Conservation (phyloP, 2,888 invertebrate genomes). For the Imbricaverruca yamaguchii region DNA sequence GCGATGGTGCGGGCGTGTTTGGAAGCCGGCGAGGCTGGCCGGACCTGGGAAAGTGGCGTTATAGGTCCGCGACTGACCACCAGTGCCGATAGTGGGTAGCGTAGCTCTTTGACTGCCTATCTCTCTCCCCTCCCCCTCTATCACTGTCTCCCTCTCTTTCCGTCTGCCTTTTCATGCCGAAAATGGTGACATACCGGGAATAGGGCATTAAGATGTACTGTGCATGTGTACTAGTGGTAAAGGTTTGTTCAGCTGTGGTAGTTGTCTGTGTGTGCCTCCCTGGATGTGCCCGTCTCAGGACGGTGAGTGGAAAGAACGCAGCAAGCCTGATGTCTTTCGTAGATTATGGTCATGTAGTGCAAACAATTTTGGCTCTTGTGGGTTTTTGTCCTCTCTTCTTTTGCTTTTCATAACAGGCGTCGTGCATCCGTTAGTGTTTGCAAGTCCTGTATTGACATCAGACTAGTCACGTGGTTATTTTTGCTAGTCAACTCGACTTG, state of each 20-base stretch:
- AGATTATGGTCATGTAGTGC: too few species aligned
- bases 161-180: not conserved
- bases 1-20: not conserved
- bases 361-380: too few species aligned
- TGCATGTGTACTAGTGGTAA: not conserved
- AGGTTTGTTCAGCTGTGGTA: not conserved
- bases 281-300: not conserved
- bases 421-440: not conserved
- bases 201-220: constrained; percentile 10
- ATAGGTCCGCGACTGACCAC: not conserved
- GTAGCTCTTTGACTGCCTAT: not conserved
- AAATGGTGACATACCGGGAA: not conserved
- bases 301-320: not conserved
- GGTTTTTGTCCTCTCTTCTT: not conserved
- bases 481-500: constrained; percentile 20
- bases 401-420: not conserved
- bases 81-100: not conserved
- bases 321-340: not conserved
- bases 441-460: not conserved
- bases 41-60: too few species aligned
- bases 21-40: too few species aligned
- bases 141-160: not conserved
- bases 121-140: not conserved
- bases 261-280: not conserved
- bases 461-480: constrained; percentile 19